These are phyloP conservation scores for Tiaroga cobitis DNA, from an alignment of 2,797 vertebrate genomes.

Conservation along the genomic window DNA sequence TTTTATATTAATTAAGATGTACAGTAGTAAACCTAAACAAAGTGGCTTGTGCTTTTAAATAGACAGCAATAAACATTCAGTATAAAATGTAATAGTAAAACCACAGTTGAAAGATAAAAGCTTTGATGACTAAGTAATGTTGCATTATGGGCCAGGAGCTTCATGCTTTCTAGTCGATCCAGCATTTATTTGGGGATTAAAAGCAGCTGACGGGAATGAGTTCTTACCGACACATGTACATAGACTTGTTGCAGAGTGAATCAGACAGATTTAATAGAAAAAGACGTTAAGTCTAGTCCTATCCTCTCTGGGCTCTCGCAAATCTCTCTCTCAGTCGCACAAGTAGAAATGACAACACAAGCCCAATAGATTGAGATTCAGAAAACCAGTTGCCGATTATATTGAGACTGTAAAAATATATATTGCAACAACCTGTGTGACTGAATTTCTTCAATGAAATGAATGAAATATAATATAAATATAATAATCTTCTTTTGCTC, in stretches of 20 bases:
- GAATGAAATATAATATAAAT: not conserved
- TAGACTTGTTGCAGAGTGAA: slow-evolving; percentile 47
- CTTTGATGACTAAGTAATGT: slow-evolving; percentile 22
- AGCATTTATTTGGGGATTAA: slow-evolving; percentile 42
- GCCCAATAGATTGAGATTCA: slow-evolving; percentile 50
- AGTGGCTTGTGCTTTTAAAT: not conserved
- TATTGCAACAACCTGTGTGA: not conserved
- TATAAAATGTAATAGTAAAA: not conserved
- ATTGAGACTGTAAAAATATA: slow-evolving; percentile 64
- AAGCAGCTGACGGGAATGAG: slow-evolving; percentile 14
- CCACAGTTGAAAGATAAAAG: slow-evolving; percentile 18
- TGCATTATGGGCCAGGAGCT: slow-evolving; percentile 24
- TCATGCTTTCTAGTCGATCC: slow-evolving; percentile 12
- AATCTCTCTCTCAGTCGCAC: slow-evolving; percentile 19
- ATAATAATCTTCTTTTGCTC: not conserved
- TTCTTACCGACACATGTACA: slow-evolving; percentile 44
- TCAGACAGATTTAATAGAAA: slow-evolving; percentile 48
- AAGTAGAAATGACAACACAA: slow-evolving; percentile 45
- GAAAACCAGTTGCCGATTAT: slow-evolving; percentile 61
- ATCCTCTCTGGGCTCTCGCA: slow-evolving; percentile 29
- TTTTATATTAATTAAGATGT: not conserved
- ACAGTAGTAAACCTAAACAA: not conserved
- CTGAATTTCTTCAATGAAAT: not conserved
- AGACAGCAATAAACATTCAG: not conserved
- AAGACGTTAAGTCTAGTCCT: slow-evolving; percentile 43